Conservation (phyloP, 2,113 vertebrate genomes). For the Ondatra zibethicus region DNA sequence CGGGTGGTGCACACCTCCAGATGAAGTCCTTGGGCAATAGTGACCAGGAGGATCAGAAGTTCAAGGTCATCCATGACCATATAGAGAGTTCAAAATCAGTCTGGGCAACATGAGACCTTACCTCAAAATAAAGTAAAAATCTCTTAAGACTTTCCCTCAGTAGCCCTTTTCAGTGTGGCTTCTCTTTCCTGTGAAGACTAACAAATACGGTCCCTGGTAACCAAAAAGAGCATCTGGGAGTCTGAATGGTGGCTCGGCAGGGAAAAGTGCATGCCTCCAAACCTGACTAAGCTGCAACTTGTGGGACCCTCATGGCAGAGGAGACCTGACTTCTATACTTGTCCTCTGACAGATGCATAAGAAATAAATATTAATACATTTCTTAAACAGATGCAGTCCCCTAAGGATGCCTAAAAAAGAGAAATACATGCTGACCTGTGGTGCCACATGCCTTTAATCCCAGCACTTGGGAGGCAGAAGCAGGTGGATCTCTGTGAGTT, state of each 20-base stretch:
- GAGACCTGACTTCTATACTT: background rate
- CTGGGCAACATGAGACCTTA: background rate
- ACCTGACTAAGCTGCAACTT: background rate
- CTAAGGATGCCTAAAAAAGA: too few relatives aligned
- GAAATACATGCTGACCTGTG: too few relatives aligned
- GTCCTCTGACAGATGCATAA: background rate
- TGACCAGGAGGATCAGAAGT: background rate
- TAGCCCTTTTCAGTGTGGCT: background rate
- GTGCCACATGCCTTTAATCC: too few relatives aligned
- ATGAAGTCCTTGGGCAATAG: background rate
- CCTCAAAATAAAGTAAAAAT: background rate
- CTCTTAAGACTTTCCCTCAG: background rate
- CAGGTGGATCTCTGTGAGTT: too few relatives aligned
- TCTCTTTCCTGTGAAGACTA: background rate
- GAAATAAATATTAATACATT: background rate
- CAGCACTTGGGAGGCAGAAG: too few relatives aligned
- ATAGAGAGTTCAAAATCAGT: background rate
- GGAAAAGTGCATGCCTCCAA: background rate
- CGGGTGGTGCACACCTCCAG: background rate
- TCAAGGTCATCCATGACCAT: background rate
- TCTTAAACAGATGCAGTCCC: background rate
- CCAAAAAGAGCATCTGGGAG: background rate
- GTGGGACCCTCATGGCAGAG: background rate
- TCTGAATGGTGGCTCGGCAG: background rate
- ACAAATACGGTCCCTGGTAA: background rate